Evolutionary conservation across 2,797 vertebrate genomes (phyloP), one percentile per base, ranked within the genome.

Genomic region (Vultur gryphus): DNA sequence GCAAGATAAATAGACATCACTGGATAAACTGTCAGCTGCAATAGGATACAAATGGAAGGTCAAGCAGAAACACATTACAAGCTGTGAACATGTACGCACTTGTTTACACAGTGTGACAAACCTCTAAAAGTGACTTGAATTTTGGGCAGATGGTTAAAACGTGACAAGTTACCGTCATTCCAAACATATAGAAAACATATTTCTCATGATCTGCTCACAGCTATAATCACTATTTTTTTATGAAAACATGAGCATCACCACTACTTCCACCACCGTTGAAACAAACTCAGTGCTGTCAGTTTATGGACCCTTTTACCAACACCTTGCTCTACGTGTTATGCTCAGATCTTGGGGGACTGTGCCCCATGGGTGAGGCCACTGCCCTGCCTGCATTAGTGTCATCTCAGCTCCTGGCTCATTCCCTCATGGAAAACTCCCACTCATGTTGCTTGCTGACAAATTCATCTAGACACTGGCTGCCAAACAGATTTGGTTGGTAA

Each of bases 331-430:
- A 8, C 9, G 3, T 49, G 8, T 6, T 75, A 7, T 52, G 24
- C 33, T 69, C 20, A 76, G 6, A 23, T n/a, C 13, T 21, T 26
- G 6, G 13, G 13, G 12, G 5, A 37, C 37, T n/a, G 4, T 6
- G 3, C 4, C 23, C 12, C 19, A 16, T 0, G 1, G 18, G 8
- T 55, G 48, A 33, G 7, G 9, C 3, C 20, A 59, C 28, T 37
- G 17, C 7, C 16, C 14, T 55, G 37, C 20, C 54, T 55, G 4
- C 43, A 21, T 7, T 37, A 31, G 4, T 13, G 11, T 57, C 55
- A 49, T 1, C 0, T 49, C 46, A 61, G 20, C 8, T 83, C 5
- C 78, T 61, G 49, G 17, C 13, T 93, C 16, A 19, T 52, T 25
- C 11, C 13, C 10, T 62, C 6, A 0, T 73, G 21, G 54, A 85